Evolutionary conservation across 2,888 invertebrate species (phyloP).

Genomic region (Ischnura elegans): DNA sequence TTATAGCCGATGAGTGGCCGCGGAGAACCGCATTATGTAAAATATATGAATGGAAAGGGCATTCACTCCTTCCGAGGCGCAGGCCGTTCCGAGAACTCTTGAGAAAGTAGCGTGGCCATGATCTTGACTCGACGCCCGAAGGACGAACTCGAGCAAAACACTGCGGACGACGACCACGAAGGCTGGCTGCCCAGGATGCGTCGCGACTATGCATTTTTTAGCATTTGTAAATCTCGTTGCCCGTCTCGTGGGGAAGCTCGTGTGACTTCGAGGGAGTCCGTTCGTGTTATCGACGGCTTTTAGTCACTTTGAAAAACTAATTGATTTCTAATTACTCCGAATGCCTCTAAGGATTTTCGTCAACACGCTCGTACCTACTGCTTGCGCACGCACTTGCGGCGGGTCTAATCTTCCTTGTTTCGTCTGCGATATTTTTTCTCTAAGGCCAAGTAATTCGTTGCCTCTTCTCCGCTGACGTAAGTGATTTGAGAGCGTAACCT

Average conservation of each 20-base stretch:
- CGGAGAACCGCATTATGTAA: conserved; percentile 44
- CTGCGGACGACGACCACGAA: neutral
- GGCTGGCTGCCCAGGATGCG: neutral
- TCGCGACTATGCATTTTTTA: neutral
- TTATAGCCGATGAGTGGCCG: neutral
- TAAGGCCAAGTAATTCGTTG: neutral
- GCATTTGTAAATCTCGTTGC: neutral
- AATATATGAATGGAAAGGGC: conserved; percentile 29
- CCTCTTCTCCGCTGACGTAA: neutral
- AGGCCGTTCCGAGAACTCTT: neutral
- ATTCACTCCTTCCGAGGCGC: conserved; percentile 39
- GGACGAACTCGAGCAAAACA: conserved; percentile 52
- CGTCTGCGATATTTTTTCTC: neutral
- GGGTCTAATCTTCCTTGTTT: neutral
- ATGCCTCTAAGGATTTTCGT: neutral
- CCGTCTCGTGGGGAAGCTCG: neutral
- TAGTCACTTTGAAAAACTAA: neutral
- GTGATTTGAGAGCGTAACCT: no score
- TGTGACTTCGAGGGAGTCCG: neutral
- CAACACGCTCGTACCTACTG: neutral
- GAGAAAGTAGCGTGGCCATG: conserved; percentile 61
- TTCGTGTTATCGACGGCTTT: neutral
- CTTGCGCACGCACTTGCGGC: neutral
- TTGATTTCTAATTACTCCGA: neutral
- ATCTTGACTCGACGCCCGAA: conserved; percentile 57